Conservation (phyloP, 2,113 vertebrate genomes). For the Drymodes brunneopygia region DNA sequence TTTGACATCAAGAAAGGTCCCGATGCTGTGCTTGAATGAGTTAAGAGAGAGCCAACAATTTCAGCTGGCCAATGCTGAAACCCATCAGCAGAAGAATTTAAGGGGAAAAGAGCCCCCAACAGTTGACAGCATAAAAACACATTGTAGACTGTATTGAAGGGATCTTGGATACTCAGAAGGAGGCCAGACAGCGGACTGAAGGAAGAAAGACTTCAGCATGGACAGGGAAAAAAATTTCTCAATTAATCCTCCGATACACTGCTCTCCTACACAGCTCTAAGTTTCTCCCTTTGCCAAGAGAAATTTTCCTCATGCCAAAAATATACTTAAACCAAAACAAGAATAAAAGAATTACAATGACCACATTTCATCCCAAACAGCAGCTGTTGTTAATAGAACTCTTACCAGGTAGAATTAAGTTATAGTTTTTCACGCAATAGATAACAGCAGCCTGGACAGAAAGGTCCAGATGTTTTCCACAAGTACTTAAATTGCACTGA, state of each 20-base stretch:
- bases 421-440: not conserved
- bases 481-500: not conserved
- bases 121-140: not conserved
- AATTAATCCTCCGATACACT: not conserved
- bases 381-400: not conserved
- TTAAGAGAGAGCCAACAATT: not conserved
- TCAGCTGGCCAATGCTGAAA: not conserved
- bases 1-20: not conserved
- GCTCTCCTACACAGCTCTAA: not conserved
- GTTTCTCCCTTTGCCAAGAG: not conserved
- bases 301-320: not conserved
- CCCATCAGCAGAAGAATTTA: not conserved
- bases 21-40: not conserved
- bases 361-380: not conserved
- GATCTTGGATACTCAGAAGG: not conserved
- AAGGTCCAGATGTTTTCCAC: not conserved
- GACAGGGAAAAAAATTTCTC: not conserved
- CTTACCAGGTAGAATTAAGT: not conserved
- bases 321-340: not conserved
- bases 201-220: not conserved
- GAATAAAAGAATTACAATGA: not conserved
- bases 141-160: not conserved
- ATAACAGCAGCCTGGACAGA: not conserved
- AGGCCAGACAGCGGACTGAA: not conserved
- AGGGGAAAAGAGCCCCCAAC: accelerated